Evolutionary conservation across 1,140 invertebrate species (phyloP).

Genomic region (Brachionus angularis): DNA sequence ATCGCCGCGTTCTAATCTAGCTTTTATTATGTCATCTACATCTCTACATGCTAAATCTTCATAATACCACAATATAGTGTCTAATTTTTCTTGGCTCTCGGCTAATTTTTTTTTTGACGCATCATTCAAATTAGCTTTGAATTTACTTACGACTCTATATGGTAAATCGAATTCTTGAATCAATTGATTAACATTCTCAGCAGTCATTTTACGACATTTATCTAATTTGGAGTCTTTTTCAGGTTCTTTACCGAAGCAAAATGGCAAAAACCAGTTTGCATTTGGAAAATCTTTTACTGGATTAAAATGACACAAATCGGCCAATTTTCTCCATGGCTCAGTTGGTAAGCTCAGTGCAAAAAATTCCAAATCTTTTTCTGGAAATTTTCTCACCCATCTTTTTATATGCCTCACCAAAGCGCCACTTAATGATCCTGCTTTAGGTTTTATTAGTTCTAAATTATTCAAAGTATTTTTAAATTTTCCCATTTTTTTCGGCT

Average conservation of each 20-base stretch:
- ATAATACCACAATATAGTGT: slow-evolving; percentile 54
- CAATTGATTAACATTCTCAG: slow-evolving; percentile 51
- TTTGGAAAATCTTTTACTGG: slow-evolving; percentile 51
- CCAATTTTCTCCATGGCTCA: slow-evolving; percentile 54
- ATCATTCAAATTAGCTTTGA: slow-evolving; percentile 47
- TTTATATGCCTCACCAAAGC: slow-evolving; percentile 47
- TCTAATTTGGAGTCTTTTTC: slow-evolving; percentile 47
- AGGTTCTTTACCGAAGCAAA: slow-evolving; percentile 48
- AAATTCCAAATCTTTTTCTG: slow-evolving; percentile 51
- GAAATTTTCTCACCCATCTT: slow-evolving; percentile 49
- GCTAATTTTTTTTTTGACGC: slow-evolving; percentile 49
- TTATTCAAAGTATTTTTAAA: slow-evolving; percentile 54
- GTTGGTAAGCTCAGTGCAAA: slow-evolving; percentile 51
- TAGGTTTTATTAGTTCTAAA: slow-evolving; percentile 50
- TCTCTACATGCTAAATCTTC: slow-evolving; percentile 52
- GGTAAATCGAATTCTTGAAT: slow-evolving; percentile 48
- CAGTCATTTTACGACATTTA: slow-evolving; percentile 47
- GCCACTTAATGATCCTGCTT: slow-evolving; percentile 41
- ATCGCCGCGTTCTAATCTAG: slow-evolving; percentile 47
- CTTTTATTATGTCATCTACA: slow-evolving; percentile 49
- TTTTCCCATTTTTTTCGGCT: slow-evolving; percentile 49
- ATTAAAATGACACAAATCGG: slow-evolving; percentile 53
- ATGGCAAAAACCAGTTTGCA: slow-evolving; percentile 53
- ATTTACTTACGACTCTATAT: slow-evolving; percentile 49
- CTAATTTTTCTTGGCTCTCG: slow-evolving; percentile 48